phyloP scores from a whole-genome alignment of 2,888 invertebrate genomes.

The Aspidapion aeneum region DNA sequence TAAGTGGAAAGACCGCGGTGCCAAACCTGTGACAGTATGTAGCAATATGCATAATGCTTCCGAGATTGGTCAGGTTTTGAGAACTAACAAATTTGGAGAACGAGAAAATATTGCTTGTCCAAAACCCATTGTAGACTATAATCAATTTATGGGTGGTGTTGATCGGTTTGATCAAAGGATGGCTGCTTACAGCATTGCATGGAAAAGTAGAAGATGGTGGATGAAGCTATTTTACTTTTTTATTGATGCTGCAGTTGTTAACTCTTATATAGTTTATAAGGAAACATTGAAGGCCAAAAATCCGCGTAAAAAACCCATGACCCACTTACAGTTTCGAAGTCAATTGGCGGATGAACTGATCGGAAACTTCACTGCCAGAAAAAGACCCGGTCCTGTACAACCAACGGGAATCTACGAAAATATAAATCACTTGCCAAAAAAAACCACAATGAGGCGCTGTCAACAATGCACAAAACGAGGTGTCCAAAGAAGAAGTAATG shows the following conservation, averaged over 20 bases:
- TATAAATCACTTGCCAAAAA: no score
- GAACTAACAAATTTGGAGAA: conserved; percentile 20
- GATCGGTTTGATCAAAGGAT: conserved; percentile 35
- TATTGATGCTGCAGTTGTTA: conserved; percentile 2
- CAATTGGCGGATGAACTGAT: neutral
- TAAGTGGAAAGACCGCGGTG: conserved; percentile 37
- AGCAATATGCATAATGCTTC: conserved; percentile 27
- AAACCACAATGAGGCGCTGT: no score
- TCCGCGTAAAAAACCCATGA: conserved; percentile 4
- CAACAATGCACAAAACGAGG: neutral
- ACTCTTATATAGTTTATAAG: neutral
- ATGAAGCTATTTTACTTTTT: conserved; percentile 1
- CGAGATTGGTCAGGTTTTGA: neutral
- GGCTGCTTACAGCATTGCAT: conserved; percentile 29
- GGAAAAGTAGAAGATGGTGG: conserved; percentile 26
- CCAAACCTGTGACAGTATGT: conserved; percentile 28
- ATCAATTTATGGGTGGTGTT: conserved; percentile 35
- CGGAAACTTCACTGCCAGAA: conserved; percentile 2
- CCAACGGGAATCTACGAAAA: neutral
- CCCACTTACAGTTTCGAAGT: conserved; percentile 10
- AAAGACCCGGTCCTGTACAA: neutral
- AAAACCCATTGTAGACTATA: conserved; percentile 32
- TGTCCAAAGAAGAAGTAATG: neutral
- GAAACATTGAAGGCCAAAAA: neutral
- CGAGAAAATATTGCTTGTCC: conserved; percentile 30